Base-by-base conservation (phyloP, 30 jellyfish, hydroid and myxozoan genomes). In the Haliclystus octoradiatus region DNA sequence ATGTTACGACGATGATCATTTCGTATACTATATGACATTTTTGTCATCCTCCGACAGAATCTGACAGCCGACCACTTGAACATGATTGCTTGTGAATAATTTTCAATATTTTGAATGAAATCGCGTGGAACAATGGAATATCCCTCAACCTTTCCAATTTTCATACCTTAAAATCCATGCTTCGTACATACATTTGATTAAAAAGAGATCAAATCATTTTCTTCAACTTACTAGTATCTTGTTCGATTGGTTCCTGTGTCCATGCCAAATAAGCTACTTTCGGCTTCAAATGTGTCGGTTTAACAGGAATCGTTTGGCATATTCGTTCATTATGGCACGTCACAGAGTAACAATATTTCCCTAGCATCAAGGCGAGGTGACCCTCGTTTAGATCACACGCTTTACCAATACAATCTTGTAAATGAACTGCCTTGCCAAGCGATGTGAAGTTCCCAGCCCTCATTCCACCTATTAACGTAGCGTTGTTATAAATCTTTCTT, bases 361-460 rank as follows among this genome's bases (percentile, higher is more conserved):
- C 97, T 29, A 87, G 73, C 97, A 87, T 87, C 78, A 87, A 32
- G 50, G 97, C 97, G n/a, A 87, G 57, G 65, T 87, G 94, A 19
- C 97, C 97, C 62, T 87, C 97, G 46, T 87, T 87, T 53, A 87
- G 78, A 68, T 87, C 97, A 64, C 97, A 87, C n/a, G 97, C 97
- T 33, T 94, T 50, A 24, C 97, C 97, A 0, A 87, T 80, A 76
- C 97, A 87, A 68, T 87, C 97, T 63, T 87, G 94, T 53, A 87
- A 73, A 49, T 87, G 97, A 31, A 76, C 91, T 29, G 94, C 97
- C 51, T 75, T 79, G 34, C 97, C 97, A 4, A 87, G 87, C n/a
- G 97, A 69, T 7, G 97, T 87, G 74, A 71, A 87, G 62, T 87
- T 87, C 4, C 97, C 97, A 34, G 97, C 97, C 33, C 88, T 51